Evolutionary conservation across 2,888 invertebrate species (phyloP), one percentile per base, ranked within the genome.

Genomic region (Holacanthella duospinosa): DNA sequence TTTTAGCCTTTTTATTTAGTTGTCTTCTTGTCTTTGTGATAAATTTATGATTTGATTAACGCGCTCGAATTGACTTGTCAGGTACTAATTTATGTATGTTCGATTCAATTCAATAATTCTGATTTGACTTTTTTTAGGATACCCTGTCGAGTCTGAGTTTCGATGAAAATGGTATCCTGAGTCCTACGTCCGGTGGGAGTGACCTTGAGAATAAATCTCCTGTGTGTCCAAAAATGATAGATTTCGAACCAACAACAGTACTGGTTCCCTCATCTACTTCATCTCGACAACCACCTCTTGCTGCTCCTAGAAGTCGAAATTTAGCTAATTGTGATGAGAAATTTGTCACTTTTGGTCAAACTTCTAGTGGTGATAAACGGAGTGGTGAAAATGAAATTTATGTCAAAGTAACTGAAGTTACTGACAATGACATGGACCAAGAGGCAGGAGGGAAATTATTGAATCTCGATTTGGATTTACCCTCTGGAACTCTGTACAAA

Each of bases 91-190:
- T n/a, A n/a, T n/a, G n/a, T n/a, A n/a, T n/a, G n/a, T n/a, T n/a
- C n/a, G n/a, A n/a, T n/a, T n/a, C n/a, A n/a, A n/a, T n/a, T n/a
- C n/a, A n/a, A n/a, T n/a, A n/a, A n/a, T n/a, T n/a, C n/a, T n/a
- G n/a, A n/a, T n/a, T n/a, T n/a, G n/a, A n/a, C n/a, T 59, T 29
- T 24, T 60, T 59, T 57, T 53, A 72, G 72, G 72, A 72, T 58
- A 72, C 72, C 0, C 66, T 72, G 6, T 70, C 70, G 24, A 72
- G 70, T 56, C 66, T 72, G 24, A 72, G 72, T 61, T 69, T 72
- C 55, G 72, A 72, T 19, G 58, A 24, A 4, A 29, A 4, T 29
- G 58, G 36, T 16, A 36, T 25, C n/a, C 43, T 59, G 26, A 61
- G 61, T 26, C 29, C 61, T 16, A 43, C 27, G 19, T 61, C 61